phyloP scores from a whole-genome alignment of 2,797 vertebrate genomes.

The Phalanger gymnotis region DNA sequence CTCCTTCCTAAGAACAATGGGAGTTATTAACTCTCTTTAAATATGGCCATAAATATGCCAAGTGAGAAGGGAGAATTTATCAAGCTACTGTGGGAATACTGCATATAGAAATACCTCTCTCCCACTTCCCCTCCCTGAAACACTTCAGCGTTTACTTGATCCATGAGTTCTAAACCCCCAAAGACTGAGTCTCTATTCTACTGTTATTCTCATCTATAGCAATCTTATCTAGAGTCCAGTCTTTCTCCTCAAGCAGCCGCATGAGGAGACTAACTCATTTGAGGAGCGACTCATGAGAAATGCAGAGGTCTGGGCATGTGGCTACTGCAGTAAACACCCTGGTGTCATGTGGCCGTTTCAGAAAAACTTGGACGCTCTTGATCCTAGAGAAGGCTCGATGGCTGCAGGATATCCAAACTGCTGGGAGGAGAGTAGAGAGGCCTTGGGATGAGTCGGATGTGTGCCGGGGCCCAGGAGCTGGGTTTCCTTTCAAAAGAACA shows the following conservation, averaged over 20 bases:
- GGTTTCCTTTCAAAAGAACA: slow-evolving; percentile 42
- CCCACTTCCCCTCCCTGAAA: background rate
- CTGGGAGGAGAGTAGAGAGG: slow-evolving; percentile 15
- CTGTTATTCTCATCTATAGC: slow-evolving; percentile 56
- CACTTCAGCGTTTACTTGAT: background rate
- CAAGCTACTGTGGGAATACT: background rate
- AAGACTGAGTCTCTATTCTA: slow-evolving; percentile 5
- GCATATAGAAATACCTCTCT: background rate
- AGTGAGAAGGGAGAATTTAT: background rate
- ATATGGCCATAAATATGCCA: slow-evolving; percentile 20
- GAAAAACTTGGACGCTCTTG: slow-evolving; percentile 35
- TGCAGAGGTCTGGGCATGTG: background rate
- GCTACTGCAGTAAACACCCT: background rate
- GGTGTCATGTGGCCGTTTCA: background rate
- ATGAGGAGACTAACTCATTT: slow-evolving; percentile 19
- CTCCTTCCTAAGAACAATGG: slow-evolving; percentile 2
- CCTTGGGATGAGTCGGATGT: slow-evolving; percentile 4
- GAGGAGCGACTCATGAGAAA: slow-evolving; percentile 54
- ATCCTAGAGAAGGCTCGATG: slow-evolving; percentile 20
- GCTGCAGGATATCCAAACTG: slow-evolving; percentile 28
- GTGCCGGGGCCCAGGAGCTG: slow-evolving; percentile 15
- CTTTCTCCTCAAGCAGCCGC: slow-evolving; percentile 41
- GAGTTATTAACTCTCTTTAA: slow-evolving; percentile 23
- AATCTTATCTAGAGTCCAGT: background rate
- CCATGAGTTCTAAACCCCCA: background rate